phyloP scores from a whole-genome alignment of 2,888 invertebrate genomes.

The Pemphredon lugubris region DNA sequence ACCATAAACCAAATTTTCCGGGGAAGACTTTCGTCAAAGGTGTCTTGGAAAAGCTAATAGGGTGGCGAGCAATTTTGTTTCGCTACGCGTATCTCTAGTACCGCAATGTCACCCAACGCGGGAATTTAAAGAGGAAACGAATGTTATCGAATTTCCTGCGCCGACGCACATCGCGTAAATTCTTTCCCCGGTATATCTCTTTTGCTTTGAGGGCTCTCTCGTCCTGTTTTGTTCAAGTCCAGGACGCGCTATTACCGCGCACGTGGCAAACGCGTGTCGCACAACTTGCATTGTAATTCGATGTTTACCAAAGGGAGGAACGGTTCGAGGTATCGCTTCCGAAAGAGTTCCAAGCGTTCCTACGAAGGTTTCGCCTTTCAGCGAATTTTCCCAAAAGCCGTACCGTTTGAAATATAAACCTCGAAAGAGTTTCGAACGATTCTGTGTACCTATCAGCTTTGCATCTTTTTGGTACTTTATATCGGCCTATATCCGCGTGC shows the following conservation, averaged over 20 bases:
- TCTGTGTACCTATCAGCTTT: constrained; percentile 18
- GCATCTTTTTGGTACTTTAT: background rate
- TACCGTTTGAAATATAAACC: constrained; percentile 35
- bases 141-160: no score
- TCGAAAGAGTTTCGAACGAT: constrained; percentile 15
- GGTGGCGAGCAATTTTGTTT: no score
- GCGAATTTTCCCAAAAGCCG: constrained; percentile 17
- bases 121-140: no score
- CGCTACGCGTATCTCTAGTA: no score
- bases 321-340: constrained; percentile 26
- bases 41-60: no score
- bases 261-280: constrained; percentile 11
- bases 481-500: constrained; percentile 4
- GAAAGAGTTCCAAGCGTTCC: constrained; percentile 26
- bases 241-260: constrained; percentile 14
- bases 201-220: constrained; percentile 11
- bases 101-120: no score
- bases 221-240: constrained; percentile 23
- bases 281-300: constrained; percentile 17
- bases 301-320: constrained; percentile 38
- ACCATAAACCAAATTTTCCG: no score
- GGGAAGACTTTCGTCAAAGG: no score
- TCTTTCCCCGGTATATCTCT: background rate
- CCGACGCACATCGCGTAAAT: background rate
- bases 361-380: constrained; percentile 31